Base-by-base conservation (phyloP, 2,888 invertebrate genomes). In the Stegophylla sp. region DNA sequence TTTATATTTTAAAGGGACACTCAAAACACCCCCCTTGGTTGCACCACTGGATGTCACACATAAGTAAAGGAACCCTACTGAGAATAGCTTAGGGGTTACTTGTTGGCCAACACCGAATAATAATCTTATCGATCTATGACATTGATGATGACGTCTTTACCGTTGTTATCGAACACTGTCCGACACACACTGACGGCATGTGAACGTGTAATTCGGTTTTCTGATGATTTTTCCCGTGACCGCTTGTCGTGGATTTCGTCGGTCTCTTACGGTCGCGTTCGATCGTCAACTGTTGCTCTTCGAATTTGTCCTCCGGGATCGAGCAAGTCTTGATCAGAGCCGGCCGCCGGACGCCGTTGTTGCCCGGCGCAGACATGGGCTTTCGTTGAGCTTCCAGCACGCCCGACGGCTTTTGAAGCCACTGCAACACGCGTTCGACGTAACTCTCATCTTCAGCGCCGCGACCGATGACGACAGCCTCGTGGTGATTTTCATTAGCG, bases 141-240 rank as follows among this genome's bases (percentile, higher is more conserved):
- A 20, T 56, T 3, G 23, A 26, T 13, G 12, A 26, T 12, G 2
- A 59, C 59, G 10, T 15, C 23, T 15, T 17, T 15, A 20, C 67
- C 34, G 23, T 69, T 28, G 7, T 51, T 53, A 23, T 71, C 34
- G 17, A 1, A n/a, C n/a, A n/a, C n/a, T 28, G 9, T 10, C 12
- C 13, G 45, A 13, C n/a, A 17, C 75, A 51, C 72, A 48, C 17
- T n/a, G 69, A 51, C 51, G 79, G 79, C 71, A 79, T 59, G 23
- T 79, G 79, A 1, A 79, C 79, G 26, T 79, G 79, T n/a, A 79
- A 51, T 51, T 79, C 79, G 61, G 51, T 79, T 71, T 79, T 79
- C 10, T 17, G 59, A 0, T 28, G 61, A 23, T 51, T 34, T 51
- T 71, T 71, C 26, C n/a, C 23, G 12, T 15, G 13, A 1, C 28